phyloP scores from a whole-genome alignment of 2,888 invertebrate genomes.

The Epirrita christyi region DNA sequence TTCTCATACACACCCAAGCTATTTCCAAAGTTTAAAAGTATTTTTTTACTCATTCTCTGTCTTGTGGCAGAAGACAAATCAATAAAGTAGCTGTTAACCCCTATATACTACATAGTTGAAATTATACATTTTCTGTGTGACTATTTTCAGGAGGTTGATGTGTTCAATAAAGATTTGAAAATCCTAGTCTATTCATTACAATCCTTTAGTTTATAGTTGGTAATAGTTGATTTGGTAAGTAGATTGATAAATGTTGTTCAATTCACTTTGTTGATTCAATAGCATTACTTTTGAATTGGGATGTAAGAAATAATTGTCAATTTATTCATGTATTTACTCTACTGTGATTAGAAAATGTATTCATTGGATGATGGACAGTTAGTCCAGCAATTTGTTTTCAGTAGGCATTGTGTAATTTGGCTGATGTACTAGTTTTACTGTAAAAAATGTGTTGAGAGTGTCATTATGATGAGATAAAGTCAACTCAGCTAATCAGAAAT shows the following conservation, averaged over 20 bases:
- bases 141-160: conserved; percentile 39
- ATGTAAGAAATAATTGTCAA: conserved; percentile 52
- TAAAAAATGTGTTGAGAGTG: not conserved
- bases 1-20: not conserved
- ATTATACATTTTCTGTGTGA: conserved; percentile 45
- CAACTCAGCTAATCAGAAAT: not conserved
- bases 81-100: not conserved
- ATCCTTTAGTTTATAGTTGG: conserved; percentile 22
- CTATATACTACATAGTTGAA: conserved; percentile 12
- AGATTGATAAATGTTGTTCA: conserved; percentile 2
- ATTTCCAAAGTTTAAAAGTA: not conserved
- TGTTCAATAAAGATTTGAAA: conserved; percentile 37
- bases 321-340: conserved; percentile 38
- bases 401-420: not conserved
- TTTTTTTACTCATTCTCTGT: not conserved
- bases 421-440: not conserved
- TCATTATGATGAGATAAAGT: not conserved
- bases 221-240: conserved; percentile 29
- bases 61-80: conserved; percentile 3
- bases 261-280: conserved; percentile 1
- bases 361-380: conserved; percentile 41
- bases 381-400: conserved; percentile 22
- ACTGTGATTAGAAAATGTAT: conserved; percentile 54
- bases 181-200: conserved; percentile 34
- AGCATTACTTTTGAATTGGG: conserved; percentile 43